Percentiles rank a stretch among this genome's conserved stretches.
Evolutionary conservation across 2,797 vertebrate species (phyloP).

Genomic region (Hypotaenidia okinawae): DNA sequence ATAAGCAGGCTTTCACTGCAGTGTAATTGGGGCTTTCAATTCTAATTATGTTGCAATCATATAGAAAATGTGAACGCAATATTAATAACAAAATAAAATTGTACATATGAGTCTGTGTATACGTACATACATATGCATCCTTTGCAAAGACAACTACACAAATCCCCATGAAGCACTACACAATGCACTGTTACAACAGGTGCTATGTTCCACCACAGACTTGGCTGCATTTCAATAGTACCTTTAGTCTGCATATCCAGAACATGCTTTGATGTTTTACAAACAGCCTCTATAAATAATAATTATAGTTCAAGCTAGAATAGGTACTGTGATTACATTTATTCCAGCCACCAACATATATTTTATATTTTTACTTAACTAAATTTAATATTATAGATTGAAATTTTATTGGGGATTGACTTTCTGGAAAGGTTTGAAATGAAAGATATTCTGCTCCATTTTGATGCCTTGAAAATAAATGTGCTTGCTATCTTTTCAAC

Average conservation of each 20-base stretch:
- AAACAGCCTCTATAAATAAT: neutral
- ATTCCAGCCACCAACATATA: neutral
- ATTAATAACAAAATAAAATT: constrained; percentile 14
- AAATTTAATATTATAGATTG: neutral
- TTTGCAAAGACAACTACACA: neutral
- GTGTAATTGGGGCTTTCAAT: constrained; percentile 69
- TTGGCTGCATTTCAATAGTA: neutral
- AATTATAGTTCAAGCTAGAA: neutral
- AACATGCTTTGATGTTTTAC: constrained; percentile 23
- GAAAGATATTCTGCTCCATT: neutral
- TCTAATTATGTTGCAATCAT: constrained; percentile 45
- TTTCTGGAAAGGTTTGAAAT: neutral
- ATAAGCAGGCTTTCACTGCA: constrained; percentile 70
- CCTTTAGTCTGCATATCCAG: neutral
- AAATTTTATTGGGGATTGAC: neutral
- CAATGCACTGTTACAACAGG: neutral
- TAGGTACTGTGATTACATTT: neutral
- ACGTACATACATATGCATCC: neutral
- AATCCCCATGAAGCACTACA: neutral
- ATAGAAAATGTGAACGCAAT: constrained; percentile 1
- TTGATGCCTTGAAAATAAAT: neutral
- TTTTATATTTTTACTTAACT: neutral
- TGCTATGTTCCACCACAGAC: neutral
- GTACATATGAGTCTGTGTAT: neutral
- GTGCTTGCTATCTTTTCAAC: neutral